These are phyloP conservation scores for Oreochromis niloticus DNA, from an alignment of 2,113 vertebrate genomes.

Conservation along the genomic window DNA sequence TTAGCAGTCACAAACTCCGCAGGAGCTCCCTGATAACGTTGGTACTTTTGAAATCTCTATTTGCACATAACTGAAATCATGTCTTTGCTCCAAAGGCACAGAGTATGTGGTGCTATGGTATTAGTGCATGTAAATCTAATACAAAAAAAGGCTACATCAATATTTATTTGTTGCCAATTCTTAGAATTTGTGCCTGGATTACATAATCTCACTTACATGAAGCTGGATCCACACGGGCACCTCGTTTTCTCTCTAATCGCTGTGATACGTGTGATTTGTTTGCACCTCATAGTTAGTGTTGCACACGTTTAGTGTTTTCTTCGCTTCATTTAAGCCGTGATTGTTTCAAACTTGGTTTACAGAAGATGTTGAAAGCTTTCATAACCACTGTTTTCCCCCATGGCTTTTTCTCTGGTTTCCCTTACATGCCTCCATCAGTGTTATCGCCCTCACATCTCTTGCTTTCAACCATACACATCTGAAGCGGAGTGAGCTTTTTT, in stretches of 20 bases:
- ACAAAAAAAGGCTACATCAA: neutral
- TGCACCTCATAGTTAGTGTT: neutral
- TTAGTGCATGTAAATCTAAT: neutral
- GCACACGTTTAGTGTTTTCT: conserved; percentile 11
- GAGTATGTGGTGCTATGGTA: neutral
- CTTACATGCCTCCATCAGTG: neutral
- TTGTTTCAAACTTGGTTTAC: conserved; percentile 16
- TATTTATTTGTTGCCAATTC: neutral
- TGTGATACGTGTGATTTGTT: neutral
- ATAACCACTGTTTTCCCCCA: conserved; percentile 14
- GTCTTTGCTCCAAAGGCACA: neutral
- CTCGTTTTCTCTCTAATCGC: neutral
- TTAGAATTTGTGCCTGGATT: neutral
- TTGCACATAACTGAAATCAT: neutral
- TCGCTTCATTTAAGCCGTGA: conserved; percentile 5
- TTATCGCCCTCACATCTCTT: conserved; percentile 19
- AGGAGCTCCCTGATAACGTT: neutral
- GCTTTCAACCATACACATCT: neutral
- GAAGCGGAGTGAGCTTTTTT: neutral
- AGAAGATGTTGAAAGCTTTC: conserved; percentile 13
- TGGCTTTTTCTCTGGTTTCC: neutral
- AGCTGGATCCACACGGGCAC: neutral
- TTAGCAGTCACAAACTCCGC: conserved; percentile 60
- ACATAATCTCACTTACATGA: neutral
- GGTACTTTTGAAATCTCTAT: neutral